Base-by-base conservation (phyloP, 1,140 invertebrate species). In the Camponotus vicinus region DNA sequence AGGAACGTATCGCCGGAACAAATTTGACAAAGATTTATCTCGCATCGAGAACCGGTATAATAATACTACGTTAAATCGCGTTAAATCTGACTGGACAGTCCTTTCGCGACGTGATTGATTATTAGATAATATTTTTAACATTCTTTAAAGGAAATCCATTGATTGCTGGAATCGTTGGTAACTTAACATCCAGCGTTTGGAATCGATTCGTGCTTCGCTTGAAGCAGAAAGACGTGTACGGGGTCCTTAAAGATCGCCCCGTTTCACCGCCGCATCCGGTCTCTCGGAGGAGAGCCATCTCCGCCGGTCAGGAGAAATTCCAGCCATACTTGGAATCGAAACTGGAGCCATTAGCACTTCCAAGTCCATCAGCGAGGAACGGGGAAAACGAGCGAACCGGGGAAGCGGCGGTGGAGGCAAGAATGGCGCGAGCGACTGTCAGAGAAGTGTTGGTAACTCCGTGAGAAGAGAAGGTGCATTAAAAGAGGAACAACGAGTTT, bases 271-370 rank as follows among this genome's bases (percentile, higher is more conserved):
- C 49, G 42, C 67, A n/a, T 83, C 79, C 55, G 79, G 67, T 73
- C 64, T 80, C 42, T 57, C 64, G 49, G 49, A 57, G 78, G 78
- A 70, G 76, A 80, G 49, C 64, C 73, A 63, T 64, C 83, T 84
- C 67, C 63, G 21, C 52, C 69, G 55, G 70, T 78, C 85, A 70
- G 86, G 84, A 89, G 85, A 92, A 92, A 93, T 89, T 90, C 90
- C 88, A 89, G 42, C 79, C 86, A 84, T 92, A 89, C 88, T 77
- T 87, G 87, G 89, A 92, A 92, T 87, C 88, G 86, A 84, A 91
- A 83, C 87, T 52, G 55, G 77, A 88, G 80, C 88, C 90, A 86
- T 93, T 93, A 93, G 89, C 88, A 91, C 90, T 91, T 89, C 80
- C 79, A 85, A 78, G 87, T 73, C 40, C 75, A 84, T 88, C 87